Evolutionary conservation across 2,797 vertebrate species (phyloP).

Genomic region (Manis crassicaudata): DNA sequence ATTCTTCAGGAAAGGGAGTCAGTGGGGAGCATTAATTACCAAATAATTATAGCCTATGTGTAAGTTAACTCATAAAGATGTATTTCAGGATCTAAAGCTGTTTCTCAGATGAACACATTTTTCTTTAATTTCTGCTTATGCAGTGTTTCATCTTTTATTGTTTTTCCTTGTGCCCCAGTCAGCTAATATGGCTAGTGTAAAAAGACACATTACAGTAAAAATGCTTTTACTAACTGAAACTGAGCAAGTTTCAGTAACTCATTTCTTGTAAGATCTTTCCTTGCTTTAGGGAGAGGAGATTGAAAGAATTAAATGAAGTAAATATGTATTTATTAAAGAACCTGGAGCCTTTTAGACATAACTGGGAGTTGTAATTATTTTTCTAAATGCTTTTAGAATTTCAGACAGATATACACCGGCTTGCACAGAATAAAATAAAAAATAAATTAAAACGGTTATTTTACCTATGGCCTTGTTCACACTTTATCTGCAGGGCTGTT

Average conservation of each 20-base stretch:
- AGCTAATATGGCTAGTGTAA: not conserved
- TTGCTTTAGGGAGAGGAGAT: not conserved
- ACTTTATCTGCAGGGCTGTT: not conserved
- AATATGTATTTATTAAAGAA: not conserved
- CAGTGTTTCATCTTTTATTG: not conserved
- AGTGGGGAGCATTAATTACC: conserved; percentile 66
- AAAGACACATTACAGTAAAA: not conserved
- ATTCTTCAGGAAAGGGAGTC: conserved; percentile 59
- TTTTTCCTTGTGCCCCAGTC: not conserved
- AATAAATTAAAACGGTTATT: not conserved
- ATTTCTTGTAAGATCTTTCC: not conserved
- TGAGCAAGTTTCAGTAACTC: not conserved
- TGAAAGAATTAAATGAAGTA: not conserved
- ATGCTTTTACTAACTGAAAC: not conserved
- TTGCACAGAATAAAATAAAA: conserved; percentile 22
- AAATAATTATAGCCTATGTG: conserved; percentile 61
- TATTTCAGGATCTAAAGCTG: conserved; percentile 32
- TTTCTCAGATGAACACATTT: conserved; percentile 40
- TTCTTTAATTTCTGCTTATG: not conserved
- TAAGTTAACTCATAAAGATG: conserved; percentile 27
- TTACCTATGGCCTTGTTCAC: not conserved
- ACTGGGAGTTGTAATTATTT: conserved; percentile 12
- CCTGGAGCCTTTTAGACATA: not conserved
- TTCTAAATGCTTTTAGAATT: conserved; percentile 24
- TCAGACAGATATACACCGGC: not conserved